Percentiles rank a stretch among this genome's conserved stretches.
These are phyloP conservation scores for Megaceryle maxima DNA, from an alignment of 2,113 vertebrate species.

Conservation along the genomic window DNA sequence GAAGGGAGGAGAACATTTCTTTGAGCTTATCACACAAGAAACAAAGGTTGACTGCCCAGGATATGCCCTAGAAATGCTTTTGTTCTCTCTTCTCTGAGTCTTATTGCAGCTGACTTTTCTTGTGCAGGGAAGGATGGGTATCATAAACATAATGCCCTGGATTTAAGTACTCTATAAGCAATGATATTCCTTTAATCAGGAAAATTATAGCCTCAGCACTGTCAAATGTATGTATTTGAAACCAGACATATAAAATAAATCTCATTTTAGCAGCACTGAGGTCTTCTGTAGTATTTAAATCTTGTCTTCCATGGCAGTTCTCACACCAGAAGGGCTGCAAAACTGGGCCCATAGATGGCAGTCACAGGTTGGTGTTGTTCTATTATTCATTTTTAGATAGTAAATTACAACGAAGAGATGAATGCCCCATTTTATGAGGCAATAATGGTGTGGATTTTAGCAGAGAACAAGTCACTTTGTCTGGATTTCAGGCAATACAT, in stretches of 20 bases:
- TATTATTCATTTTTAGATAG: constrained; percentile 29
- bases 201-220: background rate
- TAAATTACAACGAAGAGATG: constrained; percentile 37
- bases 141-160: background rate
- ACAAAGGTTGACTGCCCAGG: background rate
- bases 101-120: background rate
- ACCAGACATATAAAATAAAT: background rate
- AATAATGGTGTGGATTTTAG: constrained; percentile 35
- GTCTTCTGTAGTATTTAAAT: background rate
- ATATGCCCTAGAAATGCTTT: background rate
- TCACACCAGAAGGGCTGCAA: background rate
- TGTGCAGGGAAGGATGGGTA: background rate
- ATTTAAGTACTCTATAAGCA: constrained; percentile 8
- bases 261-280: background rate
- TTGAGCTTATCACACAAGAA: background rate
- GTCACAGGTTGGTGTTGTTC: background rate
- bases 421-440: constrained; percentile 18
- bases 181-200: background rate
- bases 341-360: background rate
- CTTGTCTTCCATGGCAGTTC: background rate
- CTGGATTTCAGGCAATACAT: constrained; percentile 14
- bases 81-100: background rate
- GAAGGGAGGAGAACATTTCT: background rate
- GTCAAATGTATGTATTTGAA: background rate
- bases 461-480: constrained; percentile 10